Evolutionary conservation across 1,140 invertebrate species (phyloP), one percentile per base, ranked within the genome.

Genomic region (Anastrepha ludens): DNA sequence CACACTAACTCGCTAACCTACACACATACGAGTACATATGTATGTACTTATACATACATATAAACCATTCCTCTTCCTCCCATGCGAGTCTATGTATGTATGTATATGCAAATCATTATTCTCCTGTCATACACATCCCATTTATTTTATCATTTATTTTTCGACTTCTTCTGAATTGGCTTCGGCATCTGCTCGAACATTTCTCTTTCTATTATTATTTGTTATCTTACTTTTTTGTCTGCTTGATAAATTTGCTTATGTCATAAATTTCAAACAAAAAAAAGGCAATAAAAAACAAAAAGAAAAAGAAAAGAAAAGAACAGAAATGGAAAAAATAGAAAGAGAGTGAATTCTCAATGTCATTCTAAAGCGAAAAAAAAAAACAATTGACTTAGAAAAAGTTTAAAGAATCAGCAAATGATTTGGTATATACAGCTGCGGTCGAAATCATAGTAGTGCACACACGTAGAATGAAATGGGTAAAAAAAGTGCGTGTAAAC

Each of bases 161-260:
- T 74, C 70, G 44, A 17, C 41, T 47, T 20, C 39, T 15, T 62
- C 13, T 9, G 60, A 17, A 62, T 17, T 62, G 60, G 50, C 50
- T 62, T 62, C 8, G 15, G 44, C 44, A 3, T 17, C 44, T 47
- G 4, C 44, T 47, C 7, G 70, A 44, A 44, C 47, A 47, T n/a
- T 74, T 74, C 29, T 47, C 41, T 17, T 74, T 70, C 39, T 41
- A 50, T 74, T n/a, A 50, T n/a, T 62, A 4, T n/a, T 74, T 74
- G 0, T 2, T 74, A 39, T 44, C 41, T 74, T 74, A 41, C 29
- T 74, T 74, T 6, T 74, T 74, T 74, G 17, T 29, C 29, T 74
- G 29, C 47, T 74, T 74, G 44, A 47, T 47, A 74, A 74, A 74
- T 74, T 74, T 44, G 70, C 70, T 74, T 74, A 74, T 74, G 74